Conservation (phyloP, 2,888 invertebrate genomes). For the Autographa pulchrina region DNA sequence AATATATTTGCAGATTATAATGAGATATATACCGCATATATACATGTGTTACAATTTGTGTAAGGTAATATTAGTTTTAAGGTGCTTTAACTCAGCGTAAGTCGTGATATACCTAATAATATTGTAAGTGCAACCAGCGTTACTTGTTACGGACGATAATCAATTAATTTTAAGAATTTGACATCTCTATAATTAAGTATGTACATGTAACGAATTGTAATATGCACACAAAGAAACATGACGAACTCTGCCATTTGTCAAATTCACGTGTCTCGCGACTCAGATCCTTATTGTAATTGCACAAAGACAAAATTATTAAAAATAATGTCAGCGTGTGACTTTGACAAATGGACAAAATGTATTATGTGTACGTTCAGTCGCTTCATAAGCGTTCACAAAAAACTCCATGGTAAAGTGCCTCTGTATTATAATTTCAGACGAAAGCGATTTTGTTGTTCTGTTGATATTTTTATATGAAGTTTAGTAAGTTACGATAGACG, state of each 20-base stretch:
- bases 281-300: conserved; percentile 39
- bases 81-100: conserved; percentile 86
- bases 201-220: conserved; percentile 55
- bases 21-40: conserved; percentile 74
- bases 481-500: conserved; percentile 43
- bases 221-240: conserved; percentile 49
- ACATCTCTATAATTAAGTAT: conserved; percentile 58
- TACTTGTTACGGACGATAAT: conserved; percentile 64
- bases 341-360: conserved; percentile 52
- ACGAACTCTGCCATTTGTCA: conserved; percentile 55
- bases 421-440: conserved; percentile 56
- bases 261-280: conserved; percentile 40
- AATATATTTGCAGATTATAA: conserved; percentile 78
- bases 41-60: conserved; percentile 74
- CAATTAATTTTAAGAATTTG: conserved; percentile 65
- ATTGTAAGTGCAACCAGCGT: conserved; percentile 66
- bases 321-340: conserved; percentile 39
- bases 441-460: conserved; percentile 58
- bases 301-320: conserved; percentile 43
- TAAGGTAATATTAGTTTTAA: conserved; percentile 78
- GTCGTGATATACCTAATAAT: conserved; percentile 80
- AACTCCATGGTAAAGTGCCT: conserved; percentile 64
- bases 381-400: conserved; percentile 55
- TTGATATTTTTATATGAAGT: conserved; percentile 60
- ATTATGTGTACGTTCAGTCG: conserved; percentile 45